Evolutionary conservation across 64 coral and sea anemone genomes (phyloP).

Genomic region (Trachythela sp.): DNA sequence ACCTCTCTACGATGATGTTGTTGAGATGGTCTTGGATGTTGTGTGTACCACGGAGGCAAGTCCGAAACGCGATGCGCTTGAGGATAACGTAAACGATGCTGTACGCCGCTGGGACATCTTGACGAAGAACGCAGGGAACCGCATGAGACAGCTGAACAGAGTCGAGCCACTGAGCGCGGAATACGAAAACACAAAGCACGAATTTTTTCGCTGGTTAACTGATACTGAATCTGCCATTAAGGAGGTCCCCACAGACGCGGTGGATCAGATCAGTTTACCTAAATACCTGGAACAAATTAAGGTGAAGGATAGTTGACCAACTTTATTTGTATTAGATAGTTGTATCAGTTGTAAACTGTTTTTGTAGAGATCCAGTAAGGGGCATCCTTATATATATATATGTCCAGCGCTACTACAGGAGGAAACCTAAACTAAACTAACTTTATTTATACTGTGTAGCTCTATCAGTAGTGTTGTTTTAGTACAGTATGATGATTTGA

Average conservation of each 20-base stretch:
- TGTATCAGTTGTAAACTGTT: not conserved
- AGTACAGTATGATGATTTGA: too few relatives aligned
- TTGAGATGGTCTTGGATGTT: slow-evolving; percentile 21
- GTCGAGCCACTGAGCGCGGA: not conserved
- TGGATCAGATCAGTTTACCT: slow-evolving; percentile 16
- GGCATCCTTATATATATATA: too few relatives aligned
- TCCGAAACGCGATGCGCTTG: not conserved
- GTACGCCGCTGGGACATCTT: not conserved
- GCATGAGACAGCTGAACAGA: not conserved
- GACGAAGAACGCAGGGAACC: not conserved
- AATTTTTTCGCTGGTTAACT: slow-evolving; percentile 8
- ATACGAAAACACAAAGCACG: not conserved
- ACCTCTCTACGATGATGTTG: slow-evolving; percentile 7
- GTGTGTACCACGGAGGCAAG: not conserved
- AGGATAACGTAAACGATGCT: not conserved
- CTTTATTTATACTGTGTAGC: too few relatives aligned
- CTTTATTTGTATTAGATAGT: not conserved
- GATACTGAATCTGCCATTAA: not conserved
- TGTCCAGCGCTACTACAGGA: too few relatives aligned
- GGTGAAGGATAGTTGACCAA: not conserved
- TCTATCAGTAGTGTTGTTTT: too few relatives aligned
- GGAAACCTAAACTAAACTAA: too few relatives aligned
- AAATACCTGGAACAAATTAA: slow-evolving; percentile 19
- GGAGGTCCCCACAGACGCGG: not conserved
- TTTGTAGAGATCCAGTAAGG: too few relatives aligned